Evolutionary conservation across 2,797 vertebrate species (phyloP).

Genomic region (Anguilla obscura): DNA sequence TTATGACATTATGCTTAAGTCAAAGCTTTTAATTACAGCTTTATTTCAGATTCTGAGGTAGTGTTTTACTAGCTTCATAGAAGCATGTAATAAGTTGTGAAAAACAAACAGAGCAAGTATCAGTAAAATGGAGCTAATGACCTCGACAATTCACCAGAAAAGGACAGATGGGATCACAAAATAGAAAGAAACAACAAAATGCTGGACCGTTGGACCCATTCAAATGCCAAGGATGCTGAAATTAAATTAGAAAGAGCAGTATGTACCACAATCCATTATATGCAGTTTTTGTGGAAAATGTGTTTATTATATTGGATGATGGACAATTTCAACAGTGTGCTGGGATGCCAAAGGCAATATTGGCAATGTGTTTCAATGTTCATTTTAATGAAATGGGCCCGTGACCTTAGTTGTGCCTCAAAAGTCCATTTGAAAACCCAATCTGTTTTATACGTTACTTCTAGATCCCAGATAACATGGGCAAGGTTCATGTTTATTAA

Average conservation of each 20-base stretch:
- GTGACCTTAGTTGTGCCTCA: not conserved
- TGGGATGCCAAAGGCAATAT: not conserved
- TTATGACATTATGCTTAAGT: not conserved
- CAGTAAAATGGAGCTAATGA: not conserved
- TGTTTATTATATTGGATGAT: not conserved
- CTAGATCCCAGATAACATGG: slow-evolving; percentile 42
- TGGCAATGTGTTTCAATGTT: not conserved
- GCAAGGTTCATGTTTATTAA: slow-evolving; percentile 64
- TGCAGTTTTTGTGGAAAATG: not conserved
- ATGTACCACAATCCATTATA: not conserved
- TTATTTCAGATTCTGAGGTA: not conserved
- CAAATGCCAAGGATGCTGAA: not conserved
- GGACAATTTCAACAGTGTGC: slow-evolving; percentile 17
- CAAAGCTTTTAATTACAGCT: not conserved
- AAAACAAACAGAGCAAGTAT: not conserved
- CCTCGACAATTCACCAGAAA: not conserved
- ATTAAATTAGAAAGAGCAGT: not conserved
- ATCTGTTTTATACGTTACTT: slow-evolving; percentile 27
- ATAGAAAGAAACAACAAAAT: not conserved
- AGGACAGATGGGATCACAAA: not conserved
- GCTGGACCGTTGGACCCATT: not conserved
- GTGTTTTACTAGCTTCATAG: not conserved
- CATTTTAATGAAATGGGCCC: not conserved
- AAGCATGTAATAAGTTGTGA: not conserved
- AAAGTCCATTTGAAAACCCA: slow-evolving; percentile 5